phyloP scores from a whole-genome alignment of 1,140 invertebrate species.

The Agrilus planipennis region DNA sequence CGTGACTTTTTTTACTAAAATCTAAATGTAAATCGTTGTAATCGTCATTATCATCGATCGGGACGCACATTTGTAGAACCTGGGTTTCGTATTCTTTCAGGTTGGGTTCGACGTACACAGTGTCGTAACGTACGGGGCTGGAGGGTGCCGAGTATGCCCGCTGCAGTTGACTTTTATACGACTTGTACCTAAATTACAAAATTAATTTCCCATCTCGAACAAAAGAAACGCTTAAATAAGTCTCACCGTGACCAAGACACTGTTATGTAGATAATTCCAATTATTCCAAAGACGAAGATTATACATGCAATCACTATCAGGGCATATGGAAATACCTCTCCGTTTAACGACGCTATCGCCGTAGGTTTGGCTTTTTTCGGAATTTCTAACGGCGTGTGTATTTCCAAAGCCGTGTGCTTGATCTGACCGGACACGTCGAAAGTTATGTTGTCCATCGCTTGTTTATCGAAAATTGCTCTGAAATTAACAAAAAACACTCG shows the following conservation, averaged over 20 bases:
- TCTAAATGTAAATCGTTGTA: slow-evolving; percentile 72
- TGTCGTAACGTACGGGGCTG: slow-evolving; percentile 54
- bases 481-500: slow-evolving; percentile 15
- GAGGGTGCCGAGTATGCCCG: slow-evolving; percentile 55
- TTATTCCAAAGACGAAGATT: slow-evolving; percentile 71
- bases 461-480: slow-evolving; percentile 42
- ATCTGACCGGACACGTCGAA: slow-evolving; percentile 51
- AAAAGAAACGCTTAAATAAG: too few relatives aligned
- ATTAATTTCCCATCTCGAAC: slow-evolving; percentile 1
- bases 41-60: slow-evolving; percentile 62
- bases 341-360: slow-evolving; percentile 50
- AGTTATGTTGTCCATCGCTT: slow-evolving; percentile 49
- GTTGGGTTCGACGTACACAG: slow-evolving; percentile 63
- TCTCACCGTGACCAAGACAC: slow-evolving; percentile 81
- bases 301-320: slow-evolving; percentile 76
- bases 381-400: slow-evolving; percentile 54
- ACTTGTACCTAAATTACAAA: slow-evolving; percentile 49
- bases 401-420: slow-evolving; percentile 51
- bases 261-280: slow-evolving; percentile 83
- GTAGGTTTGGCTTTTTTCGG: slow-evolving; percentile 37
- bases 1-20: slow-evolving; percentile 75
- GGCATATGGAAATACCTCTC: slow-evolving; percentile 72
- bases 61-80: slow-evolving; percentile 81
- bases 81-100: slow-evolving; percentile 79
- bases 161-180: slow-evolving; percentile 66